A percentile compares a stretch with the other conserved stretches of the same genome.
phyloP scores from a whole-genome alignment of 2,888 invertebrate genomes.

The Silvanus unidentatus region DNA sequence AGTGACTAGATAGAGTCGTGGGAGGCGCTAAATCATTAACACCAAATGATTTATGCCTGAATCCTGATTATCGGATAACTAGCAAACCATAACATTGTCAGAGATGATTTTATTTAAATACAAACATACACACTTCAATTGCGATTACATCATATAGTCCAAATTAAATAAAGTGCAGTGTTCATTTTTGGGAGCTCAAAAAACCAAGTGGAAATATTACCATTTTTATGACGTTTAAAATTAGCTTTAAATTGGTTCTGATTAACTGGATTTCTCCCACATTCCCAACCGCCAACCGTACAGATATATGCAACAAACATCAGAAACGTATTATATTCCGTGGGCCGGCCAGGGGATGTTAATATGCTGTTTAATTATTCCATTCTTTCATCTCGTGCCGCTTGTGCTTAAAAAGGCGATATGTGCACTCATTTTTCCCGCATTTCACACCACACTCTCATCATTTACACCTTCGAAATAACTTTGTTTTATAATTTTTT shows the following conservation, averaged over 20 bases:
- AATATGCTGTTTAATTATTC: slow-evolving; percentile 25
- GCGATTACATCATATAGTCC: not conserved
- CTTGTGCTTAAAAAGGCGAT: slow-evolving; percentile 9
- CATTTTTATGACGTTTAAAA: too few relatives aligned
- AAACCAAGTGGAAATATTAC: too few relatives aligned
- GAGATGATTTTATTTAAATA: slow-evolving; percentile 7
- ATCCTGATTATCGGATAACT: slow-evolving; percentile 18
- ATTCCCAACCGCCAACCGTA: too few relatives aligned
- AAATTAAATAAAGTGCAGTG: too few relatives aligned
- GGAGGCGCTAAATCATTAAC: slow-evolving; percentile 35
- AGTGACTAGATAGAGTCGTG: slow-evolving; percentile 31
- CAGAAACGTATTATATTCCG: slow-evolving; percentile 13
- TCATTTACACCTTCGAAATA: not conserved
- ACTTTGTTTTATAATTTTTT: too few relatives aligned
- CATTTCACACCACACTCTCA: not conserved
- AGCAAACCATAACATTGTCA: slow-evolving; percentile 7
- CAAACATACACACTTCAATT: not conserved
- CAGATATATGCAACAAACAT: too few relatives aligned
- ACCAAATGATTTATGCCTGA: slow-evolving; percentile 29
- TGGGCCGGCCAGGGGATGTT: slow-evolving; percentile 21
- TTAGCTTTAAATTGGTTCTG: too few relatives aligned
- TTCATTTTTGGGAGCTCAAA: too few relatives aligned
- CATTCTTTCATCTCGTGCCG: slow-evolving; percentile 19
- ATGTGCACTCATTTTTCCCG: too few relatives aligned
- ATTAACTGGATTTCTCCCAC: too few relatives aligned